Conservation (phyloP, 2,113 vertebrate genomes). For the Indri indri region DNA sequence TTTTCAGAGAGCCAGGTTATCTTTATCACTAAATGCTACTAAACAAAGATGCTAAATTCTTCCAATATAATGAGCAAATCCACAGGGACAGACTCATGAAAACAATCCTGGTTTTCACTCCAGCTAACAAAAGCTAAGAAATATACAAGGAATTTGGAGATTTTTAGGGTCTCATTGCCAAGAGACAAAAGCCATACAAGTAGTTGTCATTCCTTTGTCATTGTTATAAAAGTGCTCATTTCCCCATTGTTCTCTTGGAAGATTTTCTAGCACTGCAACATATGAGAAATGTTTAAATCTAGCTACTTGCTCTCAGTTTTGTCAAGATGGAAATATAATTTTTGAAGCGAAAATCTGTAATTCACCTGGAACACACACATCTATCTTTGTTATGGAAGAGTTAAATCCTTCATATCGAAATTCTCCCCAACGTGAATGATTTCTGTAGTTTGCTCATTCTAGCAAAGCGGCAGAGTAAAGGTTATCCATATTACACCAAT, state of each 20-base stretch:
- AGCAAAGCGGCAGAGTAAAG: slow-evolving; percentile 71
- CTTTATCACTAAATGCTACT: slow-evolving; percentile 69
- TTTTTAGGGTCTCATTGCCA: slow-evolving; percentile 61
- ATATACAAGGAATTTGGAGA: slow-evolving; percentile 33
- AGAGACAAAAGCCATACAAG: slow-evolving; percentile 54
- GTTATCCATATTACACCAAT: slow-evolving; percentile 80
- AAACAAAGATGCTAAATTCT: slow-evolving; percentile 65
- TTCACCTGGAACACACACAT: slow-evolving; percentile 65
- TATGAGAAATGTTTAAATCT: slow-evolving; percentile 45
- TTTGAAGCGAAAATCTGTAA: slow-evolving; percentile 65
- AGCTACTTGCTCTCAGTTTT: slow-evolving; percentile 52
- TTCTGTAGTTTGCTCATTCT: slow-evolving; percentile 69
- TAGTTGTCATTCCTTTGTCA: slow-evolving; percentile 63
- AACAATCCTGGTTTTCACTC: slow-evolving; percentile 49
- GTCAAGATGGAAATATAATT: slow-evolving; percentile 68
- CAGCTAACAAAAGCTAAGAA: slow-evolving; percentile 52
- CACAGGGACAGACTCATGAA: not conserved
- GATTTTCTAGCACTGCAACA: slow-evolving; percentile 40
- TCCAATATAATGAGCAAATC: slow-evolving; percentile 63
- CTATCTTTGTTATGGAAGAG: slow-evolving; percentile 74
- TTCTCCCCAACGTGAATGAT: slow-evolving; percentile 72
- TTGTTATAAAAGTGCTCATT: slow-evolving; percentile 52
- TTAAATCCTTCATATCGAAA: slow-evolving; percentile 78
- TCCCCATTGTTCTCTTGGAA: slow-evolving; percentile 46
- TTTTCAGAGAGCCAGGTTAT: slow-evolving; percentile 50